phyloP scores from a whole-genome alignment of 2,113 vertebrate genomes.

The Salvelinus alpinus region DNA sequence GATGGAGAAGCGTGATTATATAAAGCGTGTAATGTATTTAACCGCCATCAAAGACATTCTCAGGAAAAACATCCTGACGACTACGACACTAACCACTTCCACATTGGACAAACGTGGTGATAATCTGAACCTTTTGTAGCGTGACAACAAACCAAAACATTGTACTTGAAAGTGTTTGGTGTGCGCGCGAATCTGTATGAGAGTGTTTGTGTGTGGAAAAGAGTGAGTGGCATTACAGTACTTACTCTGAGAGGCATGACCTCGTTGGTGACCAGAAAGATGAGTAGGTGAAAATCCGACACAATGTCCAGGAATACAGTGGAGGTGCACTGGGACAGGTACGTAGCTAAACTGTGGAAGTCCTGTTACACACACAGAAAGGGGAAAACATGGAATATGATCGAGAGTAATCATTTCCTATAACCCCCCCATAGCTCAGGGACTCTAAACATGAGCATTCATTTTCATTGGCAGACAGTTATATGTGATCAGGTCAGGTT shows the following conservation, averaged over 20 bases:
- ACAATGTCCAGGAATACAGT: conserved; percentile 86
- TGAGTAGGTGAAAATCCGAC: conserved; percentile 95
- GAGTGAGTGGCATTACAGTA: conserved; percentile 51
- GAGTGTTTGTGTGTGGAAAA: neutral
- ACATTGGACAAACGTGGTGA: conserved; percentile 14
- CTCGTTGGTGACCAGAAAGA: conserved; percentile 97
- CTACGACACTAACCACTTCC: conserved; percentile 16
- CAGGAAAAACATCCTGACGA: conserved; percentile 31
- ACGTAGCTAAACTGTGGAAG: conserved; percentile 94
- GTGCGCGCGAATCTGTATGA: neutral
- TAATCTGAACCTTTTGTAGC: neutral
- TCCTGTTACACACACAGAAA: conserved; percentile 73
- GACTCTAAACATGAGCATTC: no score
- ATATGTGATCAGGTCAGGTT: neutral
- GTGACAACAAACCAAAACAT: neutral
- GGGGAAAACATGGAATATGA: neutral
- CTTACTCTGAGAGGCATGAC: conserved; percentile 96
- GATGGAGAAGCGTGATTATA: no score
- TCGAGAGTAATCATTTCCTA: neutral
- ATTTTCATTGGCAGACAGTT: neutral
- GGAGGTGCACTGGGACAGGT: conserved; percentile 89
- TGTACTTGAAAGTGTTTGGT: neutral
- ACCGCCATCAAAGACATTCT: neutral
- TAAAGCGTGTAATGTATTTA: no score
- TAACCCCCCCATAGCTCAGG: neutral